Percentiles rank a stretch among this genome's conserved stretches.
Conservation (phyloP, 2,797 vertebrate genomes). For the Perodicticus potto region DNA sequence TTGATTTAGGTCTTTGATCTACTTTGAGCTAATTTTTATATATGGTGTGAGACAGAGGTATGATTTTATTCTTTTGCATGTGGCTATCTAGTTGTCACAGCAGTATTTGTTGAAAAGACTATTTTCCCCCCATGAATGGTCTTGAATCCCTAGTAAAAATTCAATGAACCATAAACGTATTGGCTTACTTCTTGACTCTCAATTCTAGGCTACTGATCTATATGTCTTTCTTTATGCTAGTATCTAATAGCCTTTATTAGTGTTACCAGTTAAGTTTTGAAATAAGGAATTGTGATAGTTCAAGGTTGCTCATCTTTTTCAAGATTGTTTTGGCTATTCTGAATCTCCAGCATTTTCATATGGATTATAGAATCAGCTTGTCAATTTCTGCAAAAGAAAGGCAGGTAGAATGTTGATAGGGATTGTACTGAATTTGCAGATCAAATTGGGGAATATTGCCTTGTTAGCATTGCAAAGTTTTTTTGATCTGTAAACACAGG, state of each 20-base stretch:
- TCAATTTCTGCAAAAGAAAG: constrained; percentile 6
- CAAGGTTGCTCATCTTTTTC: neutral
- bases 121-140: neutral
- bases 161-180: neutral
- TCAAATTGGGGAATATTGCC: neutral
- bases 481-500: neutral
- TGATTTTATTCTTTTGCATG: neutral
- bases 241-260: neutral
- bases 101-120: neutral
- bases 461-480: neutral
- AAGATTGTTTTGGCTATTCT: neutral
- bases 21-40: neutral
- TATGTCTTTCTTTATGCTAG: neutral
- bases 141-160: neutral
- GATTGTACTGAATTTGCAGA: neutral
- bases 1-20: neutral
- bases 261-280: constrained; percentile 27
- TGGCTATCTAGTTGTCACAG: neutral
- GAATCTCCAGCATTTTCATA: neutral
- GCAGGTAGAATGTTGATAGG: neutral
- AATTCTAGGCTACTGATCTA: neutral
- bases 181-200: neutral
- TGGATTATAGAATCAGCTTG: neutral
- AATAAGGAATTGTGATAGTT: neutral
- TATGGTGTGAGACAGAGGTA: neutral